These are phyloP conservation scores for Dendrolimus kikuchii DNA, from an alignment of 1,140 invertebrate genomes.

Conservation along the genomic window DNA sequence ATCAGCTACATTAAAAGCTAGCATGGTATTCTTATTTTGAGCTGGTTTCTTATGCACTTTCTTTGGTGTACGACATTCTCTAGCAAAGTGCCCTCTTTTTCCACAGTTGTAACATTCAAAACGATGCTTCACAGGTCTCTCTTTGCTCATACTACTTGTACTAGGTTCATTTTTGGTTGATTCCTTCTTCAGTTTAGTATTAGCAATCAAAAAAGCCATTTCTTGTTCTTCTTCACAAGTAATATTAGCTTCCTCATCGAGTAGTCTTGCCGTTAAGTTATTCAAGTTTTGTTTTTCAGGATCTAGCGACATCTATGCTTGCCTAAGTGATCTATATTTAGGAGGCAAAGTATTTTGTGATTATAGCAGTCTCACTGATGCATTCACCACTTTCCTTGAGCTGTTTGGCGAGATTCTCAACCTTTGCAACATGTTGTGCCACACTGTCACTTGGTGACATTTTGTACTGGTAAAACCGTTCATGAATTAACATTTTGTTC, in stretches of 20 bases:
- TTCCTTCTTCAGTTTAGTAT: slow-evolving; percentile 9
- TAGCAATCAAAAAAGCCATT: slow-evolving; percentile 20
- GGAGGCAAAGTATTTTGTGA: slow-evolving; percentile 37
- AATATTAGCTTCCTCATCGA: slow-evolving; percentile 21
- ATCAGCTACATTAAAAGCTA: slow-evolving; percentile 13
- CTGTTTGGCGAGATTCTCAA: slow-evolving; percentile 42
- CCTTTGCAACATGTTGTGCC: slow-evolving; percentile 45
- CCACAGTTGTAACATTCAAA: slow-evolving; percentile 28
- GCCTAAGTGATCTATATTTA: slow-evolving; percentile 11
- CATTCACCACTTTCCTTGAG: no score
- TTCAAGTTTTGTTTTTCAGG: slow-evolving; percentile 4
- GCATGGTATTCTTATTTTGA: slow-evolving; percentile 17
- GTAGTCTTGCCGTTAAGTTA: slow-evolving; percentile 15
- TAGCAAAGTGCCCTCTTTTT: slow-evolving; percentile 27
- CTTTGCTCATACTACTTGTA: no score
- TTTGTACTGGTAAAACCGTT: slow-evolving; percentile 46
- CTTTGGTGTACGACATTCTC: slow-evolving; percentile 15
- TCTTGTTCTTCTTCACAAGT: slow-evolving; percentile 9
- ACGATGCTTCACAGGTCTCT: no score
- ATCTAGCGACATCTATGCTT: slow-evolving; percentile 11
- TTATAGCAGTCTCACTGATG: slow-evolving; percentile 44
- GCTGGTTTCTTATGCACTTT: slow-evolving; percentile 6
- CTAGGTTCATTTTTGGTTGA: slow-evolving; percentile 4
- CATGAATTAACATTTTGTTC: slow-evolving; percentile 46
- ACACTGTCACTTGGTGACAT: slow-evolving; percentile 31